Evolutionary conservation across 2,888 invertebrate species (phyloP).

Genomic region (Limnephilus auricula): DNA sequence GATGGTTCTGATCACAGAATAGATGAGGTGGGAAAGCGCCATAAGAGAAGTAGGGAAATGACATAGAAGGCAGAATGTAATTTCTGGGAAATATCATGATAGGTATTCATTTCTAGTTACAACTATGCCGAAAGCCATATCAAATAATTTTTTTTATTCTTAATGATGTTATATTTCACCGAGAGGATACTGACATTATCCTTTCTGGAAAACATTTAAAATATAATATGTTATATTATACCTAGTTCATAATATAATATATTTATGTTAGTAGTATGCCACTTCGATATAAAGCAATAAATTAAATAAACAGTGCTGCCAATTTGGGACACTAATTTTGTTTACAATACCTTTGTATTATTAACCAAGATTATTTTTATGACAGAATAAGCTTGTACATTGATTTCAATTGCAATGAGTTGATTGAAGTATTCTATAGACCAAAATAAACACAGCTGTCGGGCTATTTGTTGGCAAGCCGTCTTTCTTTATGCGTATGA

Average conservation of each 20-base stretch:
- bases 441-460: constrained; percentile 2
- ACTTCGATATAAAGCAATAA: neutral
- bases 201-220: too few species aligned
- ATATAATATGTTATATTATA: too few species aligned
- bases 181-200: too few species aligned
- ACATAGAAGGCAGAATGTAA: neutral
- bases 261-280: neutral
- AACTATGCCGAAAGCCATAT: neutral
- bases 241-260: too few species aligned
- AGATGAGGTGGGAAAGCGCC: too few species aligned
- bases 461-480: neutral
- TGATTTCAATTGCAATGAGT: neutral
- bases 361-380: neutral
- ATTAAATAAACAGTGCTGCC: neutral
- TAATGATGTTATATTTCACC: too few species aligned
- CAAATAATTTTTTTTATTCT: neutral
- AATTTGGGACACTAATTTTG: neutral
- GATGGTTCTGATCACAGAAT: too few species aligned
- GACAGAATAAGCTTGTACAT: neutral
- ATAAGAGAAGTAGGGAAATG: too few species aligned
- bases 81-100: too few species aligned
- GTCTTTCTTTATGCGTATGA: neutral
- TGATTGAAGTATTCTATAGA: neutral
- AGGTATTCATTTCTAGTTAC: neutral
- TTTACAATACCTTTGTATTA: neutral